Percentiles rank a stretch among this genome's conserved stretches.
phyloP scores from a whole-genome alignment of 2,888 invertebrate genomes.

The Tenthredo scrophulariae region DNA sequence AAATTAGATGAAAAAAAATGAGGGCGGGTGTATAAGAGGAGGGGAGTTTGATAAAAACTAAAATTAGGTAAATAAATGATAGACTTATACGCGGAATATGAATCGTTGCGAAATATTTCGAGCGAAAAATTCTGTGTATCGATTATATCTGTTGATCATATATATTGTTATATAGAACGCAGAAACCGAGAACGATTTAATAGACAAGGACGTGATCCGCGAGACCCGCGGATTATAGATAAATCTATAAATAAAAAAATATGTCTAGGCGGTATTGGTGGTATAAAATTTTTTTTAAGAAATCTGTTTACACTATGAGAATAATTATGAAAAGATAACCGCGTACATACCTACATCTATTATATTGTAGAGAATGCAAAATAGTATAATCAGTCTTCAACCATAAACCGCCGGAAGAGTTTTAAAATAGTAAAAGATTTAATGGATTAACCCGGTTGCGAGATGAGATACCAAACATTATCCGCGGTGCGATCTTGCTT shows the following conservation, averaged over 20 bases:
- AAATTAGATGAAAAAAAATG: conserved; percentile 2
- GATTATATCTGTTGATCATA: not conserved
- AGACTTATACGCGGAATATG: not conserved
- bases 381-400: not conserved
- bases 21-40: no score
- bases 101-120: not conserved
- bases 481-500: not conserved
- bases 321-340: not conserved
- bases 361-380: not conserved
- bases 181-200: not conserved
- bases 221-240: not conserved
- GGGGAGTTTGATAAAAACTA: not conserved
- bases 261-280: no score
- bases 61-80: not conserved
- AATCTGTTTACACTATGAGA: not conserved
- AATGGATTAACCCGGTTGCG: not conserved
- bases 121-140: not conserved
- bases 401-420: not conserved
- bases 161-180: not conserved
- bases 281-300: not conserved
- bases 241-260: conserved; percentile 3
- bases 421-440: conserved; percentile 12
- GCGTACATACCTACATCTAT: no score
- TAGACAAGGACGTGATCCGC: not conserved
- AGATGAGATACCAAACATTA: not conserved